A percentile compares a stretch with the other conserved stretches of the same genome.
Evolutionary conservation across 2,797 vertebrate genomes (phyloP).

Genomic region (Tragopan temminckii): DNA sequence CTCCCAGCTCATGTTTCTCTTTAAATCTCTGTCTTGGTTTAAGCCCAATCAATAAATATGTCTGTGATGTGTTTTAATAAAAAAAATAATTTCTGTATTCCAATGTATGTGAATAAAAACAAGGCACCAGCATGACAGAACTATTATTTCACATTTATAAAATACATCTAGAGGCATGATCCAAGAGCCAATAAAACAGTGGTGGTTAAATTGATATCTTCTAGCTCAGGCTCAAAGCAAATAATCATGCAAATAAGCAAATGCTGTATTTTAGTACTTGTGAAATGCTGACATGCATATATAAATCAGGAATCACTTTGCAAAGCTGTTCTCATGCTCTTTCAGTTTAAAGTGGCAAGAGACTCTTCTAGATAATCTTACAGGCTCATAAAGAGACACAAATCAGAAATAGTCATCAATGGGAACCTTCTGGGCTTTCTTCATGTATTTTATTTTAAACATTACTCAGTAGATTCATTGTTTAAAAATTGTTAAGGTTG

Average conservation of each 20-base stretch:
- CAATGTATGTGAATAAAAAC: background rate
- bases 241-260: slow-evolving; percentile 47
- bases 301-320: slow-evolving; percentile 29
- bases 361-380: background rate
- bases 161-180: background rate
- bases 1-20: background rate
- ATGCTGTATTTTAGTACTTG: slow-evolving; percentile 29
- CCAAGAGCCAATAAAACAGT: background rate
- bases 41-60: background rate
- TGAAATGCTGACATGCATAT: slow-evolving; percentile 52
- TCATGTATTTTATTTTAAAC: background rate
- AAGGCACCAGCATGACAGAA: background rate
- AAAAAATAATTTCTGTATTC: background rate
- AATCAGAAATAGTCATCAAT: background rate
- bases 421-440: background rate
- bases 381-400: background rate
- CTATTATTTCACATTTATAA: background rate
- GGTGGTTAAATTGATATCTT: slow-evolving; percentile 2
- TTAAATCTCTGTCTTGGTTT: background rate
- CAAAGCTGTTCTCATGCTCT: slow-evolving; percentile 27
- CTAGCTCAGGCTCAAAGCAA: background rate
- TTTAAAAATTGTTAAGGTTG: background rate
- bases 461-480: background rate
- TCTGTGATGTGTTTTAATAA: background rate
- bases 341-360: slow-evolving; percentile 5